Base-by-base conservation (phyloP, 2,113 vertebrate species). In the Neopipo cinnamomea region DNA sequence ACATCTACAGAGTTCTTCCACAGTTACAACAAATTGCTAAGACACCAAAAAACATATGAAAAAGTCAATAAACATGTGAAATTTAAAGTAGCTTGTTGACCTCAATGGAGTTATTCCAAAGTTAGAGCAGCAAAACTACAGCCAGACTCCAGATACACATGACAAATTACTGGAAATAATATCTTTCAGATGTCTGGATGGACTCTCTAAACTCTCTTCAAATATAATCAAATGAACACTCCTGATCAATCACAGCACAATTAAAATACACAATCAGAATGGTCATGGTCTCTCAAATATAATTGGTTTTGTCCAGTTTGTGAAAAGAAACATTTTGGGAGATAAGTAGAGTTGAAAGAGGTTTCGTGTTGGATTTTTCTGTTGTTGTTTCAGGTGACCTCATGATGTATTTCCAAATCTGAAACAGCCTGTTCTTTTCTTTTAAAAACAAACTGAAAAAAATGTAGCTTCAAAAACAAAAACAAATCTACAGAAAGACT, bases 351-450 rank as follows among this genome's bases (percentile, higher is more conserved):
- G 21, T 39, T 65, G 31, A 90, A 42, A 77, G n/a, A 1, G 5
- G 4, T 2, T 84, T 74, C 83, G 8, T 33, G 15, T 42, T 49
- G 47, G 41, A 55, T 28, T 80, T 79, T 85, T 35, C 42, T 59
- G 19, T 62, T 92, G 55, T 68, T 92, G 79, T 95, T 97, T 96
- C 72, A 89, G 61, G 70, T 91, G 62, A 95, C 42, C 84, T 93
- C 56, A 46, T 59, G 56, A 91, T 97, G 94, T 91, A 63, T 91
- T 89, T 95, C 39, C 88, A 94, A 93, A 82, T 13, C 47, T 76
- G 42, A 13, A 95, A 83, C 39, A 42, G 46, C 58, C 47, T 71
- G 46, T 79, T 86, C 68, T 70, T 86, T 84, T 71, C 67, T 35
- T 91, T 89, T 87, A 91, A 90, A 91, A 97, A 95, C 67, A 65